These are phyloP conservation scores for Tethea ocularis DNA, from an alignment of 2,888 invertebrate species.

Conservation along the genomic window DNA sequence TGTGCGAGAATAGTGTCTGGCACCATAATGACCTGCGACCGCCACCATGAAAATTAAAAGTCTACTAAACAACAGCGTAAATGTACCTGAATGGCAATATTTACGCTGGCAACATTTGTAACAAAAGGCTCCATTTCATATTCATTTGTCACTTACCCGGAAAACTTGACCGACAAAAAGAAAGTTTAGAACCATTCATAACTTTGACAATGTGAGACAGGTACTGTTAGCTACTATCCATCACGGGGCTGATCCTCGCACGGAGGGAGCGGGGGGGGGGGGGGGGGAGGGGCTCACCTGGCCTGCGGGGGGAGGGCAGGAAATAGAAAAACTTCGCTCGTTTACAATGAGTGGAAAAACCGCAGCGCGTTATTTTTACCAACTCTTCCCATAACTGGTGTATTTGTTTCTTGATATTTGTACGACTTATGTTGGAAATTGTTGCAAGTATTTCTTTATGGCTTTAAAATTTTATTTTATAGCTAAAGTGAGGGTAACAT, in stretches of 20 bases:
- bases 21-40: too few species aligned
- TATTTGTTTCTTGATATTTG: constrained; percentile 36
- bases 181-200: constrained; percentile 17
- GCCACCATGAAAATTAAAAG: too few species aligned
- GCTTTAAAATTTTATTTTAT: not conserved
- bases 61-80: too few species aligned
- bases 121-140: constrained; percentile 10
- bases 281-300: not conserved
- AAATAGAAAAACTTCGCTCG: constrained; percentile 67
- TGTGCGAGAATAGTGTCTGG: too few species aligned
- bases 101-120: not conserved
- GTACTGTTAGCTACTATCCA: constrained; percentile 9
- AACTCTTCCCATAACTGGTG: constrained; percentile 45
- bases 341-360: constrained; percentile 49
- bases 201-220: constrained; percentile 29
- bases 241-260: constrained; percentile 7
- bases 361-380: constrained; percentile 50
- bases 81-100: not conserved
- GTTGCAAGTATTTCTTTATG: not conserved
- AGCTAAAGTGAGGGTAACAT: not conserved
- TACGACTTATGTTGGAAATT: constrained; percentile 2
- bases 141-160: constrained; percentile 28
- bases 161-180: constrained; percentile 33
- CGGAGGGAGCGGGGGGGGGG: not conserved
- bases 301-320: constrained; percentile 30